phyloP scores from a whole-genome alignment of 2,888 invertebrate species.

The Junonia oenone region DNA sequence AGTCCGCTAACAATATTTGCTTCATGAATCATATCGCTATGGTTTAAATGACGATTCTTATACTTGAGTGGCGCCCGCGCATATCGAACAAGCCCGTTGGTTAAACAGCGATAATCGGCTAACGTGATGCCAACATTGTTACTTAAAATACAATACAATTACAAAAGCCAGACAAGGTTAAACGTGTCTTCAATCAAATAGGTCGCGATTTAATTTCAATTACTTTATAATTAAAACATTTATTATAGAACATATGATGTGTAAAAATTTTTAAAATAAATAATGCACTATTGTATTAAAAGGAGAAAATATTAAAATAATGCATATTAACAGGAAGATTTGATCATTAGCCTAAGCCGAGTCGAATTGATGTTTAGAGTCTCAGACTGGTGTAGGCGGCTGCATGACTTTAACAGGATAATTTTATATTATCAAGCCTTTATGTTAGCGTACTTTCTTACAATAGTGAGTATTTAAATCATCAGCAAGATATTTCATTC shows the following conservation, averaged over 20 bases:
- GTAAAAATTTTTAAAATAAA: not conserved
- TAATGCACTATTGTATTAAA: not conserved
- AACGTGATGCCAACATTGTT: not conserved
- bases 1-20: slow-evolving; percentile 36
- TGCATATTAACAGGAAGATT: not conserved
- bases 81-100: slow-evolving; percentile 6
- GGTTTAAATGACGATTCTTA: slow-evolving; percentile 25
- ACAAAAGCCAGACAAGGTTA: not conserved
- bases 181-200: not conserved
- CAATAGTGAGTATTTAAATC: slow-evolving; percentile 22
- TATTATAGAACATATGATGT: too few relatives aligned
- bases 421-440: not conserved
- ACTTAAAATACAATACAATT: not conserved
- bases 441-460: slow-evolving; percentile 1
- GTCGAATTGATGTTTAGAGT: not conserved
- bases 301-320: not conserved
- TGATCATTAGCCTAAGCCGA: not conserved
- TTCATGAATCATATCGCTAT: slow-evolving; percentile 46
- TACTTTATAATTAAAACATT: too few relatives aligned
- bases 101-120: slow-evolving; percentile 2
- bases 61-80: slow-evolving; percentile 16
- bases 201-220: not conserved
- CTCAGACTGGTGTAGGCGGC: not conserved
- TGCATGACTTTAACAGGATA: not conserved
- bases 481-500: slow-evolving; percentile 31